phyloP scores from a whole-genome alignment of 2,888 invertebrate species.

The Cyaniris semiargus region DNA sequence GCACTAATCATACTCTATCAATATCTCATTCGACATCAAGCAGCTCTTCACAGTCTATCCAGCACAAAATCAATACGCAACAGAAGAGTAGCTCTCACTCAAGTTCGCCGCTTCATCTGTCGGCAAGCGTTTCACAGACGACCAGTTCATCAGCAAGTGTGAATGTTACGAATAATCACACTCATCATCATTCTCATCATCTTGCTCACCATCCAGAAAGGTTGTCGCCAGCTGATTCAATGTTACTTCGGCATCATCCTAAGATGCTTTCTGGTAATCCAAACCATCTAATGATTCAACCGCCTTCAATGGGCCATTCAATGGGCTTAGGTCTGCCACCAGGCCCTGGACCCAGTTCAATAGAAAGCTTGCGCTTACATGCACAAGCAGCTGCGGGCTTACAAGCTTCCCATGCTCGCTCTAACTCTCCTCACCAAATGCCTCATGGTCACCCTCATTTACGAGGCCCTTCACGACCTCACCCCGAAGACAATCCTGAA shows the following conservation, averaged over 20 bases:
- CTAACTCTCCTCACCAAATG: conserved; percentile 78
- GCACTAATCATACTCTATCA: conserved; percentile 81
- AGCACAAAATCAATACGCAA: conserved; percentile 81
- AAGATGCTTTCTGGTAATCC: conserved; percentile 79
- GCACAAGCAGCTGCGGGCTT: conserved; percentile 84
- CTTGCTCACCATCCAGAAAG: conserved; percentile 84
- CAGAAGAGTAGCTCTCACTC: conserved; percentile 72
- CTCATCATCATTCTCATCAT: conserved; percentile 85
- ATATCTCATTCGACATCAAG: conserved; percentile 85
- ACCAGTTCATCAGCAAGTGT: conserved; percentile 76
- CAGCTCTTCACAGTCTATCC: conserved; percentile 84
- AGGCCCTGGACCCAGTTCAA: conserved; percentile 81
- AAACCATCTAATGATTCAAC: conserved; percentile 84
- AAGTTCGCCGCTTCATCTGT: conserved; percentile 76
- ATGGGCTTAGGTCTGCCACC: conserved; percentile 78
- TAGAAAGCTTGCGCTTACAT: conserved; percentile 87
- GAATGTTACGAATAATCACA: conserved; percentile 80
- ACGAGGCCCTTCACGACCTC: conserved; percentile 66
- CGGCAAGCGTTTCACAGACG: conserved; percentile 79
- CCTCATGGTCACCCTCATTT: conserved; percentile 78
- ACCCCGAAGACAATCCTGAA: conserved; percentile 71
- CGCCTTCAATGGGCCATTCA: conserved; percentile 83
- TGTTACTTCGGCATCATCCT: conserved; percentile 73
- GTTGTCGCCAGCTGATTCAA: conserved; percentile 81
- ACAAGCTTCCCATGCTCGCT: conserved; percentile 71